A percentile compares a stretch with the other conserved stretches of the same genome.
These are phyloP conservation scores for Nineta flava DNA, from an alignment of 2,888 invertebrate genomes.

Conservation along the genomic window DNA sequence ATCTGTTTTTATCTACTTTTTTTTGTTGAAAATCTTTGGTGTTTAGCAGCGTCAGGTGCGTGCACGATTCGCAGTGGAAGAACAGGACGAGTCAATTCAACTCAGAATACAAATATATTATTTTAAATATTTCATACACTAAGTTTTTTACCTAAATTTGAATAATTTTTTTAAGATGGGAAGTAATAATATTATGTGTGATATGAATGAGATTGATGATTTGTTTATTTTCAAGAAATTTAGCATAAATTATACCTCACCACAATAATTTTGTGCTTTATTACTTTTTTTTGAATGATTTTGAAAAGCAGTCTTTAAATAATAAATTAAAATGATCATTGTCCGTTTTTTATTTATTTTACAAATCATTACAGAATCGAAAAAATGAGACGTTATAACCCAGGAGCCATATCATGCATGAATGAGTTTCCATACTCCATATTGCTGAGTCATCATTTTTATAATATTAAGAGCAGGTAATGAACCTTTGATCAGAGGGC, in stretches of 20 bases:
- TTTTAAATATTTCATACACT: slow-evolving; percentile 11
- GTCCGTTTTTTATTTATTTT: no score
- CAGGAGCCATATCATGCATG: no score
- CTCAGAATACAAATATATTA: slow-evolving; percentile 17
- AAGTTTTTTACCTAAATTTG: neutral
- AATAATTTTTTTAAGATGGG: neutral
- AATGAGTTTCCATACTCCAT: no score
- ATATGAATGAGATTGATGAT: neutral
- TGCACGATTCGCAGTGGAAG: slow-evolving; percentile 5
- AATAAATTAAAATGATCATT: neutral
- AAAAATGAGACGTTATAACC: no score
- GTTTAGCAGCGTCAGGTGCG: neutral
- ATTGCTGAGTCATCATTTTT: no score
- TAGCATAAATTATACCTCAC: neutral
- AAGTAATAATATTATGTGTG: neutral
- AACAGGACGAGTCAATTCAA: slow-evolving; percentile 14
- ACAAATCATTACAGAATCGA: no score
- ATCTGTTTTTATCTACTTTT: no score
- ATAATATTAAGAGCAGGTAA: no score
- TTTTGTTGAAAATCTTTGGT: neutral
- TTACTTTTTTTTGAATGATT: neutral
- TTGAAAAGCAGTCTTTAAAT: neutral
- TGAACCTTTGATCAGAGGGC: no score
- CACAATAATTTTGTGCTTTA: neutral
- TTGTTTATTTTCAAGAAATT: neutral